A percentile compares a stretch with the other conserved stretches of the same genome.
Conservation (phyloP, 2,797 vertebrate species). For the Acanthurus lineatus region DNA sequence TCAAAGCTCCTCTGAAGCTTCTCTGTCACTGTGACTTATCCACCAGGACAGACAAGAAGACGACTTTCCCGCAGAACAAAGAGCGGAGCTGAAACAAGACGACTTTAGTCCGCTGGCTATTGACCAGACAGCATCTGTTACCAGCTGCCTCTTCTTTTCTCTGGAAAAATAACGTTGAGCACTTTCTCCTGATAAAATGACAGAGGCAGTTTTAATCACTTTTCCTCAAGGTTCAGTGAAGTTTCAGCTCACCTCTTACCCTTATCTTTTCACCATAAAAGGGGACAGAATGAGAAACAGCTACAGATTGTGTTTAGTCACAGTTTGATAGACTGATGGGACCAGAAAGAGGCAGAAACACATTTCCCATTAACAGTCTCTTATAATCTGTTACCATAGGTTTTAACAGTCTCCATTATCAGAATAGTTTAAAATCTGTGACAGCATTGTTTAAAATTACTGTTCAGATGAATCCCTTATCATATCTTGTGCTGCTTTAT, state of each 20-base stretch:
- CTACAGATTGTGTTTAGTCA: constrained; percentile 29
- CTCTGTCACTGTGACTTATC: constrained; percentile 56
- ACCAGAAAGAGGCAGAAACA: neutral
- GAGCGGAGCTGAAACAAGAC: constrained; percentile 8
- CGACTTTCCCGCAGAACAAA: constrained; percentile 51
- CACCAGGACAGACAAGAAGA: constrained; percentile 45
- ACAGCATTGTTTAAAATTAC: neutral
- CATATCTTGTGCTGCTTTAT: neutral
- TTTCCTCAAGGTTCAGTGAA: constrained; percentile 52
- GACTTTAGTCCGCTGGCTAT: constrained; percentile 31
- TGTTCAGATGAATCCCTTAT: neutral
- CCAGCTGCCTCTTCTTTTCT: constrained; percentile 21
- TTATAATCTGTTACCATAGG: too few species aligned
- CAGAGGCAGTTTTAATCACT: constrained; percentile 58
- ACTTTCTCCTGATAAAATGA: constrained; percentile 52
- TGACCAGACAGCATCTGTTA: constrained; percentile 28
- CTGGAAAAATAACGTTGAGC: constrained; percentile 57
- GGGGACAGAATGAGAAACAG: constrained; percentile 4
- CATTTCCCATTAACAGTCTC: too few species aligned
- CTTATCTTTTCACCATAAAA: neutral
- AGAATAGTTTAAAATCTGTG: neutral
- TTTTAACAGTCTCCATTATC: neutral
- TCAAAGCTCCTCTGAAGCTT: constrained; percentile 64
- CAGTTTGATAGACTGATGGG: constrained; percentile 19
- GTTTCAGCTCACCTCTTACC: constrained; percentile 36